These are phyloP conservation scores for Rhegmatorhina hoffmannsi DNA, from an alignment of 2,113 vertebrate genomes.

Conservation along the genomic window DNA sequence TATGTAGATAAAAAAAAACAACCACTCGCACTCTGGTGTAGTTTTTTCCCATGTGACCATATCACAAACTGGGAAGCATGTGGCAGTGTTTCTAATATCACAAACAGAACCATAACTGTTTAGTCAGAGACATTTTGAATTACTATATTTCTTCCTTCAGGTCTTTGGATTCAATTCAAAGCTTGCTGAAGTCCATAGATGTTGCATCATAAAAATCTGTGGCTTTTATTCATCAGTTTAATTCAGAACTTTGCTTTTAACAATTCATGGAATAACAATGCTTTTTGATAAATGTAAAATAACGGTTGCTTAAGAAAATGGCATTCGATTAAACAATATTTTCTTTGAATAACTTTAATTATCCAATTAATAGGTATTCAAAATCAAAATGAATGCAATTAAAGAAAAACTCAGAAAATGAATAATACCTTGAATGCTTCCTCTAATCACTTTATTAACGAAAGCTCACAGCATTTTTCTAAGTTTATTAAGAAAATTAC, in stretches of 20 bases:
- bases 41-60: not conserved
- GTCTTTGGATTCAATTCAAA: slow-evolving; percentile 8
- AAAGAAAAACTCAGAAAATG: not conserved
- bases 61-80: slow-evolving; percentile 6
- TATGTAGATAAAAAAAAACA: not conserved
- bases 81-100: slow-evolving; percentile 2
- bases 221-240: not conserved
- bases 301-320: not conserved
- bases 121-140: slow-evolving; percentile 25
- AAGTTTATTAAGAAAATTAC: not conserved
- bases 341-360: not conserved
- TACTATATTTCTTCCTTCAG: not conserved
- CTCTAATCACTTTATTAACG: slow-evolving; percentile 2
- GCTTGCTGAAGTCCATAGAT: not conserved
- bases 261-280: not conserved
- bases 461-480: not conserved
- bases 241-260: not conserved
- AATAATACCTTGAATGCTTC: not conserved
- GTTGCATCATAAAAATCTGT: not conserved
- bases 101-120: slow-evolving; percentile 27
- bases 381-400: not conserved
- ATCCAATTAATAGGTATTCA: not conserved
- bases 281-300: not conserved
- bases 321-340: not conserved
- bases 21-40: not conserved